phyloP scores from a whole-genome alignment of 2,888 invertebrate genomes.

The Odontomyia ornata region DNA sequence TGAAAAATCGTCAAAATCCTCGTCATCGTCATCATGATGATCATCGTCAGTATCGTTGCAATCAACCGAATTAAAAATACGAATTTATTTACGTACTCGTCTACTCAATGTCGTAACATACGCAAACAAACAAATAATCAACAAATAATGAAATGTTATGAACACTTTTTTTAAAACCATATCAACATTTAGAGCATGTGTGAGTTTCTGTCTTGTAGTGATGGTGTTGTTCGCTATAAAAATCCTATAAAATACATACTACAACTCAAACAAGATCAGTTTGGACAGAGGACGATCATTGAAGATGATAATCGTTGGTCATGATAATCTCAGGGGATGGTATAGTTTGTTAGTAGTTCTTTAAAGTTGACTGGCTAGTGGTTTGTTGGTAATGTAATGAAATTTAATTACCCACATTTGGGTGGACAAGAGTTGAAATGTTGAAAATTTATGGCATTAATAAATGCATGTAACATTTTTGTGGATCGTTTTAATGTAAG shows the following conservation, averaged over 20 bases:
- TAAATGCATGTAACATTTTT: slow-evolving; percentile 13
- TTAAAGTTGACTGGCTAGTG: too few species aligned
- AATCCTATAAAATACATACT: not conserved
- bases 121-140: not conserved
- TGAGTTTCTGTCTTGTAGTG: too few species aligned
- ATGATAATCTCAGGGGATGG: too few species aligned
- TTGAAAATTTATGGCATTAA: not conserved
- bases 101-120: not conserved
- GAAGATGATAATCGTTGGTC: not conserved
- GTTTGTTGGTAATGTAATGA: not conserved
- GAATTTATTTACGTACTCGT: not conserved
- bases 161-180: too few species aligned
- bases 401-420: slow-evolving; percentile 2
- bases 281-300: not conserved
- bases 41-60: not conserved
- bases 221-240: not conserved
- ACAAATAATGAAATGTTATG: not conserved
- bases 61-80: not conserved
- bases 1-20: slow-evolving; percentile 18
- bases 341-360: too few species aligned
- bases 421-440: not conserved
- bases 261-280: not conserved
- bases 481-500: not conserved
- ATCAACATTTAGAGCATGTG: too few species aligned
- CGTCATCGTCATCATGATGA: not conserved